Evolutionary conservation across 2,888 invertebrate genomes (phyloP).

Genomic region (Sarcophaga rosellei): DNA sequence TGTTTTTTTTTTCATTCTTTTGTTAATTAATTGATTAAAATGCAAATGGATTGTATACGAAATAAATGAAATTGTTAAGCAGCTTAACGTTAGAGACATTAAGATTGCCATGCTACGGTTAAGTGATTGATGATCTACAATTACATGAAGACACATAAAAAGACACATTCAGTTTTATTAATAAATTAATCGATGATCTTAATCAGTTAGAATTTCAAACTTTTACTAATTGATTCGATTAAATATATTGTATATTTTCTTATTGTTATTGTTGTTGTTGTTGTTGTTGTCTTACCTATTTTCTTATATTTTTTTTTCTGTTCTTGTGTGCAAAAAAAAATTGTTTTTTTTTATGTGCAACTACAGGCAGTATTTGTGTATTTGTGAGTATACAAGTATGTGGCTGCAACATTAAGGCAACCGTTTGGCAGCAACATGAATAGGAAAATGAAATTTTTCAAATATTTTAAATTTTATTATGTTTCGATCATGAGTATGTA

Average conservation of each 20-base stretch:
- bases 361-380: not conserved
- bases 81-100: not conserved
- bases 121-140: constrained; percentile 66
- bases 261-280: no score
- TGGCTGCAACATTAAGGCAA: constrained; percentile 50
- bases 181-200: constrained; percentile 68
- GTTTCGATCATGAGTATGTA: constrained; percentile 52
- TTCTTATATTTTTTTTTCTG: not conserved
- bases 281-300: not conserved
- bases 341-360: not conserved
- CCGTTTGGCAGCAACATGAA: constrained; percentile 51
- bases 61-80: constrained; percentile 19
- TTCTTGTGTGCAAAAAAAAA: no score
- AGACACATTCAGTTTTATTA: constrained; percentile 54
- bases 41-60: constrained; percentile 3
- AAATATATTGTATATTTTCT: not conserved
- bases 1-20: not conserved
- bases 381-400: not conserved
- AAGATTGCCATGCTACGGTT: constrained; percentile 48
- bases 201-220: constrained; percentile 68
- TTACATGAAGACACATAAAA: constrained; percentile 34
- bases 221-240: constrained; percentile 54
- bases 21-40: constrained; percentile 2
- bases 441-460: constrained; percentile 58
- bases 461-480: constrained; percentile 61